These are phyloP conservation scores for Apocheima hispidaria DNA, from an alignment of 2,888 invertebrate species.

Conservation along the genomic window DNA sequence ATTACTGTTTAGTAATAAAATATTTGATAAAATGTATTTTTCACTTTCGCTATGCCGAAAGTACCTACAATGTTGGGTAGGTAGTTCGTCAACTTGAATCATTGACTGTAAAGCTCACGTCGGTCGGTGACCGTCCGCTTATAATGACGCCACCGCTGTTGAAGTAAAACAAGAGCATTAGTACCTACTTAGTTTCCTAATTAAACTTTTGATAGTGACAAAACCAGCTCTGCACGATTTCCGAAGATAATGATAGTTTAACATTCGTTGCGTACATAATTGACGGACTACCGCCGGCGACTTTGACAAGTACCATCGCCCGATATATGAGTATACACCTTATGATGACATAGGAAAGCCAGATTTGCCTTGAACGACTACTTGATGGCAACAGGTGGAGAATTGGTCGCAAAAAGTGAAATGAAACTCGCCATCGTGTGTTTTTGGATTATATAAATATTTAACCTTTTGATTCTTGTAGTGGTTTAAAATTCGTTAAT, in stretches of 20 bases:
- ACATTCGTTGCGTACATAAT: constrained; percentile 3
- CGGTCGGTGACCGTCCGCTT: too few relatives aligned
- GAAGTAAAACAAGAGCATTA: too few relatives aligned
- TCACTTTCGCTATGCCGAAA: constrained; percentile 26
- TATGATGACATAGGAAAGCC: constrained; percentile 1
- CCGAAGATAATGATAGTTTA: constrained; percentile 4
- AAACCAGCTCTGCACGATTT: constrained; percentile 7
- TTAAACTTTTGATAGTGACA: background rate
- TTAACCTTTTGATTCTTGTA: constrained; percentile 65
- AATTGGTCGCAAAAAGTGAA: constrained; percentile 32
- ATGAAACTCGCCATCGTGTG: constrained; percentile 45
- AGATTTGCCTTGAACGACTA: constrained; percentile 12
- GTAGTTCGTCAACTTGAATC: constrained; percentile 15
- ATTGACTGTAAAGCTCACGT: too few relatives aligned
- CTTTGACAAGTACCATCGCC: constrained; percentile 9
- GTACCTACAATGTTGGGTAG: constrained; percentile 8
- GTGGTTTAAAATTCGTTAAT: constrained; percentile 68
- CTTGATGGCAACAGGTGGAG: background rate
- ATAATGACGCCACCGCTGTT: too few relatives aligned
- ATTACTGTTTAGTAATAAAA: constrained; percentile 40
- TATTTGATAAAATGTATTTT: constrained; percentile 36
- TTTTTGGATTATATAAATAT: constrained; percentile 59
- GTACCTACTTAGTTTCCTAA: background rate
- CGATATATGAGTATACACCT: constrained; percentile 1
- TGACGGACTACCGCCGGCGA: constrained; percentile 16